Evolutionary conservation across 1,140 invertebrate species (phyloP).

Genomic region (Drosophila quadrilineata): DNA sequence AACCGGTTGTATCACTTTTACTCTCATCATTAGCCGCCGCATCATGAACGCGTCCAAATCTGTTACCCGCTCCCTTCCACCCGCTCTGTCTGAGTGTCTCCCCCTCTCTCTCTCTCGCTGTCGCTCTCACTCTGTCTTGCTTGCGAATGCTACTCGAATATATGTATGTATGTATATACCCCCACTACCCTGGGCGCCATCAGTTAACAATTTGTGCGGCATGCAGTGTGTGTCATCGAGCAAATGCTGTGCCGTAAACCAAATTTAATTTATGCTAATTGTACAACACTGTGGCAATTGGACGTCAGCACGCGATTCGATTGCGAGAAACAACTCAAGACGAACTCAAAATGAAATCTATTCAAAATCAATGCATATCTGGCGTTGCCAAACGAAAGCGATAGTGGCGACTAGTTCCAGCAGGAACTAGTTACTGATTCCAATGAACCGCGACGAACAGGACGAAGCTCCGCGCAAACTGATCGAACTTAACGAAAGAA

Average conservation of each 20-base stretch:
- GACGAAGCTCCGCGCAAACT: too few relatives aligned
- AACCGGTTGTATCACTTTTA: constrained; percentile 76
- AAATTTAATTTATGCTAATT: constrained; percentile 80
- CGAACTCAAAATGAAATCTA: constrained; percentile 32
- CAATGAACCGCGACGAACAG: too few relatives aligned
- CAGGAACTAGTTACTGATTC: too few relatives aligned
- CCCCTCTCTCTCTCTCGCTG: background rate
- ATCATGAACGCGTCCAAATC: constrained; percentile 44
- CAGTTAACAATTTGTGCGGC: too few relatives aligned
- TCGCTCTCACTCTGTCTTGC: background rate
- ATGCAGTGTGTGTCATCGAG: constrained; percentile 57
- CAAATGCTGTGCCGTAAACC: constrained; percentile 65
- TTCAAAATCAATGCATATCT: constrained; percentile 20
- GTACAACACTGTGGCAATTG: constrained; percentile 60
- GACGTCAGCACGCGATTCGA: constrained; percentile 57
- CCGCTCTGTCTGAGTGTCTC: constrained; percentile 2
- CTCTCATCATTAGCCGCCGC: constrained; percentile 64
- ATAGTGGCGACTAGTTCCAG: too few relatives aligned
- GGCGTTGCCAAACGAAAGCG: background rate
- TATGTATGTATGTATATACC: too few relatives aligned
- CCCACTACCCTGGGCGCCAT: too few relatives aligned
- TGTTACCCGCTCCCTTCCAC: background rate
- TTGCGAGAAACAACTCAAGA: constrained; percentile 47
- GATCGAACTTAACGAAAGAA: too few relatives aligned
- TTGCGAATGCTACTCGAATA: too few relatives aligned